These are phyloP conservation scores for Drosophila lacteicornis DNA, from an alignment of 1,140 invertebrate species.

Conservation along the genomic window DNA sequence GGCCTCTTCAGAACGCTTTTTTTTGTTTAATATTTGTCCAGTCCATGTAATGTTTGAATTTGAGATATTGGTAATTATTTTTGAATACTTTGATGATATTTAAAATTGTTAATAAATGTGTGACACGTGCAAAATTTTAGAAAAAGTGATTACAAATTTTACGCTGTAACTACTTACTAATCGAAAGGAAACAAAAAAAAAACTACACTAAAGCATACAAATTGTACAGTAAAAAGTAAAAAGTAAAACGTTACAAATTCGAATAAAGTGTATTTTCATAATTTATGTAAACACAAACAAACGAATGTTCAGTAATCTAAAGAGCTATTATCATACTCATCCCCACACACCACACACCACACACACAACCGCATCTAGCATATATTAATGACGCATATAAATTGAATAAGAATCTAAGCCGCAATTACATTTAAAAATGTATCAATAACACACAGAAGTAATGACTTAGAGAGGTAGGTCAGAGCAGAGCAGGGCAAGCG, in stretches of 20 bases:
- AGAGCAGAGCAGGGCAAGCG: slow-evolving; percentile 42
- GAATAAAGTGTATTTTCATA: slow-evolving; percentile 82
- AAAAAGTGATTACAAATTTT: slow-evolving; percentile 46
- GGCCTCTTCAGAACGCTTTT: slow-evolving; percentile 61
- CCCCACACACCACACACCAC: slow-evolving; percentile 29
- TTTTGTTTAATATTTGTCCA: slow-evolving; percentile 60
- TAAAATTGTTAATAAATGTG: slow-evolving; percentile 71
- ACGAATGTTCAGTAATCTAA: slow-evolving; percentile 58
- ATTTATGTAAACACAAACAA: slow-evolving; percentile 72
- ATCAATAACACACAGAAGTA: slow-evolving; percentile 51
- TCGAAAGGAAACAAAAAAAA: slow-evolving; percentile 1
- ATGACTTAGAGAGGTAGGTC: slow-evolving; percentile 52
- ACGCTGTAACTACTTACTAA: slow-evolving; percentile 56
- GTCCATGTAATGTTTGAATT: slow-evolving; percentile 48
- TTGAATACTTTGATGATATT: slow-evolving; percentile 42
- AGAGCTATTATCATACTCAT: slow-evolving; percentile 32
- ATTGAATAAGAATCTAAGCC: slow-evolving; percentile 66
- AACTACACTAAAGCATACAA: slow-evolving; percentile 38
- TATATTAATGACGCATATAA: slow-evolving; percentile 73
- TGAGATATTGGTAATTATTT: slow-evolving; percentile 56
- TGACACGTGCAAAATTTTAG: slow-evolving; percentile 66
- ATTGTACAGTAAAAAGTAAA: slow-evolving; percentile 73
- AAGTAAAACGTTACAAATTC: slow-evolving; percentile 70
- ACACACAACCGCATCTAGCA: slow-evolving; percentile 52
- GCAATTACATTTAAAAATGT: slow-evolving; percentile 73